phyloP scores from a whole-genome alignment of 2,113 vertebrate species.

The Zootoca vivipara region DNA sequence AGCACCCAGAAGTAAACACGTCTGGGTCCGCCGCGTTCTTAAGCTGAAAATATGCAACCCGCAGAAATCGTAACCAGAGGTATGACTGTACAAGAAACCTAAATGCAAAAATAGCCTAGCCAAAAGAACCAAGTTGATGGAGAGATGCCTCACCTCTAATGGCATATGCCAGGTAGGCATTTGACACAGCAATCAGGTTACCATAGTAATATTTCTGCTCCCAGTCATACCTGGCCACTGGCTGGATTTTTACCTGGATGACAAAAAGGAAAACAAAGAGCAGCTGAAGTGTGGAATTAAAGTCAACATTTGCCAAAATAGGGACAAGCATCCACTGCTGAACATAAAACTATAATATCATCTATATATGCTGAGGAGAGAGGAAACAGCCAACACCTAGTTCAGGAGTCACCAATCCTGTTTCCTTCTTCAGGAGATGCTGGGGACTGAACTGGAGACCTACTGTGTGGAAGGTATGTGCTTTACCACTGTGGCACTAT shows the following conservation, averaged over 20 bases:
- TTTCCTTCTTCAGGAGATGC: too few species aligned
- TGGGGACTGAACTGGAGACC: too few species aligned
- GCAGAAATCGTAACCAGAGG: too few species aligned
- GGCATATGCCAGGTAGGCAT: slow-evolving; percentile 94
- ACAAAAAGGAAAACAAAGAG: slow-evolving; percentile 34
- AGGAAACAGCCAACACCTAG: background rate
- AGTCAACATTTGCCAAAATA: background rate
- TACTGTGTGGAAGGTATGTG: too few species aligned
- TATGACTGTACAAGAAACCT: too few species aligned
- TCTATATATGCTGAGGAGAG: background rate
- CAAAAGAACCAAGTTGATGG: background rate
- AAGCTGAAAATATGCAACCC: too few species aligned
- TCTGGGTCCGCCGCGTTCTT: too few species aligned
- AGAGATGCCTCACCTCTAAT: slow-evolving; percentile 86
- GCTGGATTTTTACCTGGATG: slow-evolving; percentile 95
- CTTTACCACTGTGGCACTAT: too few species aligned
- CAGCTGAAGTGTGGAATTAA: background rate
- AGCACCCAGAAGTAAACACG: too few species aligned
- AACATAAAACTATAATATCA: background rate
- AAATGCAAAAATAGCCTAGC: background rate
- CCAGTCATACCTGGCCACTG: slow-evolving; percentile 98
- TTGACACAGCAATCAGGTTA: slow-evolving; percentile 96
- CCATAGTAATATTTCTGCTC: slow-evolving; percentile 98
- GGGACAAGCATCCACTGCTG: background rate
- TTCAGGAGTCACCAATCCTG: too few species aligned